Evolutionary conservation across 2,113 vertebrate species (phyloP).

Genomic region (Prinia subflava): DNA sequence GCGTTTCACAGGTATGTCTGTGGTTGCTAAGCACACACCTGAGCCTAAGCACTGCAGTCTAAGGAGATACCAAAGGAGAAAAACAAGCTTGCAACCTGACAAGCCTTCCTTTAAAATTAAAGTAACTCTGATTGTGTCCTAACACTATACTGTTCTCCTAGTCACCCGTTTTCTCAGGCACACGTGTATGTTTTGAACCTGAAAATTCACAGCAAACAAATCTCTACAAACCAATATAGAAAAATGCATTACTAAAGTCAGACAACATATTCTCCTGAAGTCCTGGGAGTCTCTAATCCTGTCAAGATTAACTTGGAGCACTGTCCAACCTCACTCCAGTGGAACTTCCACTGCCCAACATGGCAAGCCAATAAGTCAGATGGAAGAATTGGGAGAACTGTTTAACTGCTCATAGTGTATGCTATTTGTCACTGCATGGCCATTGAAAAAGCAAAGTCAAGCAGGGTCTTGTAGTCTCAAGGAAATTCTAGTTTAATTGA

Average conservation of each 20-base stretch:
- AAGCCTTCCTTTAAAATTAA: not conserved
- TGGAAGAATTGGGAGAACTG: not conserved
- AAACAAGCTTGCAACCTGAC: not conserved
- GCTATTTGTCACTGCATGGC: not conserved
- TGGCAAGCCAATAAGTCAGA: not conserved
- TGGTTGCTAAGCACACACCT: not conserved
- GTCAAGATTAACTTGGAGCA: not conserved
- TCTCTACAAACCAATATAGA: not conserved
- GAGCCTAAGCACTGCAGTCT: not conserved
- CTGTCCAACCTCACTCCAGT: not conserved
- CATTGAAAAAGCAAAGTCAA: not conserved
- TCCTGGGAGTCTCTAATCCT: not conserved
- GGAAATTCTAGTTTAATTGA: not conserved
- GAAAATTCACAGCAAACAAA: not conserved
- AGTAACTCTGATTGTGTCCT: not conserved
- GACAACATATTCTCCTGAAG: not conserved
- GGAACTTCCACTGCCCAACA: not conserved
- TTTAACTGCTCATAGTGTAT: not conserved
- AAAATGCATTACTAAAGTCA: not conserved
- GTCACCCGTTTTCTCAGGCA: not conserved
- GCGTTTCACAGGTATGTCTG: not conserved
- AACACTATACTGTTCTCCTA: not conserved
- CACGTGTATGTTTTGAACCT: not conserved
- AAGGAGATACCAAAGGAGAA: not conserved
- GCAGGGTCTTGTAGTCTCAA: not conserved